Base-by-base conservation (phyloP, 2,113 vertebrate genomes). In the Cyanistes caeruleus region DNA sequence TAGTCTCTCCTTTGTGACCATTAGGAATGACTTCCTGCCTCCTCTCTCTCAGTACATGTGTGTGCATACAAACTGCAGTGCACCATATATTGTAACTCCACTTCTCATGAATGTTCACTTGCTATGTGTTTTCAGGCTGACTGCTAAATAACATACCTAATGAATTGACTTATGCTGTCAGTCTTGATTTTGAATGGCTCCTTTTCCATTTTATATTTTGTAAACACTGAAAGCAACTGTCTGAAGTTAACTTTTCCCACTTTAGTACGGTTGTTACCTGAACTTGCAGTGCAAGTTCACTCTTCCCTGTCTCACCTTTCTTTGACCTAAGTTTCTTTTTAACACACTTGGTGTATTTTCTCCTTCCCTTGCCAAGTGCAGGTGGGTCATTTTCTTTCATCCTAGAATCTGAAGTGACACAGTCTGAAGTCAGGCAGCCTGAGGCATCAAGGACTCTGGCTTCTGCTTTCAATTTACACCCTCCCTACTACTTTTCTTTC, bases 391-490 rank as follows among this genome's bases (percentile, higher is more conserved):
- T 77, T 91, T 87, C 51, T 96, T 94, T 96, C 37, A 70, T 95
- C 72, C 33, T 74, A 25, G 51, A 77, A 86, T 90, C 27, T 91
- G 70, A 93, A 89, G n/a, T 62, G 74, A 43, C 75, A 33, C 52
- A 60, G 49, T 23, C 79, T 94, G 89, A 84, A 89, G 77, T 92
- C 51, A 53, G 89, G 51, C 70, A 91, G 73, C 72, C 77, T 49
- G 68, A 84, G 79, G 76, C 75, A 95, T 94, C 55, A 94, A 77
- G 75, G 60, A 7, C 72, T 92, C n/a, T 60, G 64, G 53, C 64
- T 96, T 83, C 88, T 86, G 33, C 95, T 96, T 95, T 95, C 76
- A 87, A 13, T 73, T 93, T 60, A 33, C 68, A 91, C n/a, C 37
- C 48, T 89, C n/a, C 56, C 63, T 86, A n/a, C 43, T 59, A 17